Evolutionary conservation across 2,797 vertebrate species (phyloP).

Genomic region (Onychomys leucogaster): DNA sequence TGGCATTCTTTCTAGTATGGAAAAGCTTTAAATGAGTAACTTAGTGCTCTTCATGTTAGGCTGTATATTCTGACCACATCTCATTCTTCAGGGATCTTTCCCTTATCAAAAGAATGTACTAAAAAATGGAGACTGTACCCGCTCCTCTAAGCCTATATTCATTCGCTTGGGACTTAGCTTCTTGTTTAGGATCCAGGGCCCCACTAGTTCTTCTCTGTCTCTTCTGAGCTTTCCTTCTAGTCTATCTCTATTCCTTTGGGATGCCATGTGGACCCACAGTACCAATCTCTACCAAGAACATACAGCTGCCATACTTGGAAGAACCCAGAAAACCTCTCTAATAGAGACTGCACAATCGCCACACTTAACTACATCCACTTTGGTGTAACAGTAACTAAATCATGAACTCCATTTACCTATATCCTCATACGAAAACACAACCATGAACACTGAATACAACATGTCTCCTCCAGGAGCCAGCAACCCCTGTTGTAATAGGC

Average conservation of each 20-base stretch:
- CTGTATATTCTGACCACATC: not conserved
- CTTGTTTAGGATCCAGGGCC: not conserved
- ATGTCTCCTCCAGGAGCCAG: not conserved
- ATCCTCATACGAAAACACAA: not conserved
- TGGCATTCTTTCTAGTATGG: not conserved
- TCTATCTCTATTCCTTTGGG: not conserved
- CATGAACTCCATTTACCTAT: not conserved
- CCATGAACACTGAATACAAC: too few species aligned
- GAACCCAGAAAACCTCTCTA: not conserved
- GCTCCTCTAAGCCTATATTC: too few species aligned
- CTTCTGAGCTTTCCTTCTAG: not conserved
- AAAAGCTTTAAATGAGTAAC: not conserved
- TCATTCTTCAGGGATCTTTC: not conserved
- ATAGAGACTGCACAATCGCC: not conserved
- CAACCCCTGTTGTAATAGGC: not conserved
- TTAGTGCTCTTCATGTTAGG: not conserved
- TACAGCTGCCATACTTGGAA: too few species aligned
- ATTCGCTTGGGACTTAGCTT: not conserved
- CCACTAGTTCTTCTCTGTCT: not conserved
- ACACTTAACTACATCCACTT: too few species aligned
- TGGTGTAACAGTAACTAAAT: not conserved
- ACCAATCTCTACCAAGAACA: not conserved
- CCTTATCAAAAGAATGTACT: not conserved
- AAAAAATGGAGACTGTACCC: rapidly evolving
- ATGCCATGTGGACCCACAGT: too few species aligned